A percentile compares a stretch with the other conserved stretches of the same genome.
phyloP scores from a whole-genome alignment of 2,888 invertebrate genomes.

The Scotopteryx bipunctaria region DNA sequence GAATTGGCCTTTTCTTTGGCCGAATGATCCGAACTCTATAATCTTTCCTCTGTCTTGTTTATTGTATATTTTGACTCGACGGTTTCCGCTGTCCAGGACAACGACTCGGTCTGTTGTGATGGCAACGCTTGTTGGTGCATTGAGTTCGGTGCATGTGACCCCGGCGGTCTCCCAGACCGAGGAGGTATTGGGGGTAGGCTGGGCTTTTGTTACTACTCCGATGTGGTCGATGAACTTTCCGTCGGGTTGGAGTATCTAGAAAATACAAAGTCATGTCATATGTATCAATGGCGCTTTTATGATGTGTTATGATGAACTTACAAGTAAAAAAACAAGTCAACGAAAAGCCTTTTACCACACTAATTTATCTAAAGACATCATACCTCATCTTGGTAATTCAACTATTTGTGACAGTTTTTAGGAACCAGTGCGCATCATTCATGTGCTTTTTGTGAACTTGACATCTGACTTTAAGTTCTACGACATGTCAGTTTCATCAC shows the following conservation, averaged over 20 bases:
- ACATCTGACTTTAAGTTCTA: no score
- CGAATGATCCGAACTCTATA: constrained; percentile 86
- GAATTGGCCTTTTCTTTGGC: constrained; percentile 87
- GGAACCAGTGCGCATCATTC: no score
- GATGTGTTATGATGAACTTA: no score
- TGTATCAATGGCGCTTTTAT: no score
- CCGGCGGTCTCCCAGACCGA: constrained; percentile 64
- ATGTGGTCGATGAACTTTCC: constrained; percentile 85
- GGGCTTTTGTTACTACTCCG: constrained; percentile 75
- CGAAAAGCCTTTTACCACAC: no score
- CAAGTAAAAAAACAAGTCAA: no score
- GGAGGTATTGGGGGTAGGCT: constrained; percentile 52
- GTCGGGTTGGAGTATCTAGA: constrained; percentile 78
- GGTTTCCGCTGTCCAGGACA: constrained; percentile 88
- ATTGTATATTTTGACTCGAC: constrained; percentile 85
- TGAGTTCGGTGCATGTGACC: constrained; percentile 81
- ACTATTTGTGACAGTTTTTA: no score
- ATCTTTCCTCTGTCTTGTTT: constrained; percentile 79
- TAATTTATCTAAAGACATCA: no score
- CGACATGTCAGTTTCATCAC: no score
- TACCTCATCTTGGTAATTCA: no score
- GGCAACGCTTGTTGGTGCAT: constrained; percentile 88
- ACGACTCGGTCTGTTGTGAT: constrained; percentile 80
- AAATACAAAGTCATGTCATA: no score
- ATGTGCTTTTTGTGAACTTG: no score